Base-by-base conservation (phyloP, 23 tunicate species). In the Diplosoma virens region DNA sequence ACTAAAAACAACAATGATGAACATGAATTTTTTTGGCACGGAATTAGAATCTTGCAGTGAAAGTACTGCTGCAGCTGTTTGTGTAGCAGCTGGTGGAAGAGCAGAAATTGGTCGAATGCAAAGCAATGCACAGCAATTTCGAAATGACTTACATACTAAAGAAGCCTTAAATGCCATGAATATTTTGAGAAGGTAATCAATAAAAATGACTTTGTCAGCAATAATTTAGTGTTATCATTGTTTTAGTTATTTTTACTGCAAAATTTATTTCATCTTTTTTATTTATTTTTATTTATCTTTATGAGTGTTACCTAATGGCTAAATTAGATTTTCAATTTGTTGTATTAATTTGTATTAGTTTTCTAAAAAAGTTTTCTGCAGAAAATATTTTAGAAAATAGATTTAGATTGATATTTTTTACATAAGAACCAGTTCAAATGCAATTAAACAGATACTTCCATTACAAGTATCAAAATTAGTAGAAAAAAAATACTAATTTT, bases 31-130 rank as follows among this genome's bases (percentile, higher is more conserved):
- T 63, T 41, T 85, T 52, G 97, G 97, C 0, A 92, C 85, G 28
- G 96, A 89, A 36, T 60, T 95, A 65, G 99, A 95, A 55, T 89
- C 97, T 5, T 95, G 95, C 82, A 95, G 99, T 58, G 99, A 95
- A 41, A 88, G 96, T 47, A 95, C 91, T 41, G 99, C 99, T 0
- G 97, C 99, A 1, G 98, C 95, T 28, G 96, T 90, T 9, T 88
- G 96, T 63, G 89, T 73, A 30, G 93, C 87, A 0, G 86, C 90
- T 32, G 81, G 79, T 2, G 76, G 78, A 24, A 71, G 32, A 48
- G 46, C 86, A 6, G 87, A 76, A 30, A 50, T 76, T 46, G 92
- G 87, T 4, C 76, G 92, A 1, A 77, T 85, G 86, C 97, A 83
- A 47, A 80, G 84, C 66, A 93, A 87, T 76, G 99, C 88, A 2